These are phyloP conservation scores for Phocides pigmalion DNA, from an alignment of 1,140 invertebrate genomes.

Conservation along the genomic window DNA sequence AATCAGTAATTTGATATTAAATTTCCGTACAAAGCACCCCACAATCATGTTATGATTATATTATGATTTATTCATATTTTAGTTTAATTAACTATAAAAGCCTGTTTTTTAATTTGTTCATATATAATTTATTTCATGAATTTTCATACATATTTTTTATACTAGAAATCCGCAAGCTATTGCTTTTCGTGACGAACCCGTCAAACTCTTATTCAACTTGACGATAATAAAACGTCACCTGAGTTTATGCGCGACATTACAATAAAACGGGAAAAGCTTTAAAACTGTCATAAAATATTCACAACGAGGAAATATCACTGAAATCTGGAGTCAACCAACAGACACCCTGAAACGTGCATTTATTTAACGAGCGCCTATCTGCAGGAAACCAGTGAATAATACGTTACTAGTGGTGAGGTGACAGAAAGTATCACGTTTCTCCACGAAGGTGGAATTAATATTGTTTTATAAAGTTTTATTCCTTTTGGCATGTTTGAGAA, in stretches of 20 bases:
- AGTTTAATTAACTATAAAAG: too few species aligned
- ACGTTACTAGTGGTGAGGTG: neutral
- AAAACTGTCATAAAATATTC: conserved; percentile 6
- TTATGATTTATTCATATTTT: too few species aligned
- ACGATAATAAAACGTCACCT: neutral
- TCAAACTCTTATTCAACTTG: neutral
- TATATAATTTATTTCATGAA: too few species aligned
- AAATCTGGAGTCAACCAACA: neutral
- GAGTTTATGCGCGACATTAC: neutral
- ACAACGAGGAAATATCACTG: neutral
- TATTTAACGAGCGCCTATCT: neutral
- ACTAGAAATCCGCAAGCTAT: too few species aligned
- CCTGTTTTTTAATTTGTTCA: too few species aligned
- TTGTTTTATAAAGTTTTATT: too few species aligned
- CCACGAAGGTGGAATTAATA: neutral
- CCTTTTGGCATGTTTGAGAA: too few species aligned
- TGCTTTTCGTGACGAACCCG: too few species aligned
- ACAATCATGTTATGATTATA: too few species aligned
- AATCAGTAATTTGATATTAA: too few species aligned
- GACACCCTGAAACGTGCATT: neutral
- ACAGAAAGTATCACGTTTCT: conserved; percentile 1
- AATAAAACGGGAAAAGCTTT: neutral
- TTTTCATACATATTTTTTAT: too few species aligned
- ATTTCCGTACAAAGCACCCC: too few species aligned
- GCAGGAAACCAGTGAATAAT: neutral